These are phyloP conservation scores for Gobiocypris rarus DNA, from an alignment of 2,113 vertebrate species.

Conservation along the genomic window DNA sequence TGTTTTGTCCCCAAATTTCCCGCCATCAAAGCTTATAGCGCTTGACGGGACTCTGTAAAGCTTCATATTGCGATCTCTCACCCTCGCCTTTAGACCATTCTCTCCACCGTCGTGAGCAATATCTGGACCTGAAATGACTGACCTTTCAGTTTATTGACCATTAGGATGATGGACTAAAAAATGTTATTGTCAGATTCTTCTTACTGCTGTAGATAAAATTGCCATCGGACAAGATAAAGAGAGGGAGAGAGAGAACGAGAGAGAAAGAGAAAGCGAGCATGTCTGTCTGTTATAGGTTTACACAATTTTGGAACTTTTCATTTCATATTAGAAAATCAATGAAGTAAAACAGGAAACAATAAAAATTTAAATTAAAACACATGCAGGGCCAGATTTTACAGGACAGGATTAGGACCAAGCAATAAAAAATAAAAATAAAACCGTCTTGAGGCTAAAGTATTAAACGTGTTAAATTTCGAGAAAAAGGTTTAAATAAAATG, in stretches of 20 bases:
- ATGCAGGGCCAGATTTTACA: too few relatives aligned
- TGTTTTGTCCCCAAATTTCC: conserved; percentile 17
- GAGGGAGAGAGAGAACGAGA: background rate
- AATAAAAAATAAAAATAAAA: too few relatives aligned
- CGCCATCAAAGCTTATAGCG: conserved; percentile 63
- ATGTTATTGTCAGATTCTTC: conserved; percentile 54
- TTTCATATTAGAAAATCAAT: background rate
- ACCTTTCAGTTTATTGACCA: conserved; percentile 77
- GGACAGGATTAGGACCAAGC: too few relatives aligned
- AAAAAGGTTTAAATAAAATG: too few relatives aligned
- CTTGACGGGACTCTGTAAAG: conserved; percentile 64
- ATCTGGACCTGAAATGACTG: conserved; percentile 60
- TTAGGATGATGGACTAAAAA: conserved; percentile 61
- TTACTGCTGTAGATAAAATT: conserved; percentile 51
- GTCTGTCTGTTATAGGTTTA: conserved; percentile 13
- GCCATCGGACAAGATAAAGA: background rate
- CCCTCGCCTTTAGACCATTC: conserved; percentile 51
- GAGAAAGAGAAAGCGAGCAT: background rate
- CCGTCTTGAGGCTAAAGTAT: too few relatives aligned
- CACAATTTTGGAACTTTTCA: conserved; percentile 1
- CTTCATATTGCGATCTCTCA: conserved; percentile 48
- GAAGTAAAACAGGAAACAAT: background rate
- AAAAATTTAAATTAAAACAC: too few relatives aligned
- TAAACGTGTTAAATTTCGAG: too few relatives aligned
- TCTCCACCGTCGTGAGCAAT: conserved; percentile 65